phyloP scores from a whole-genome alignment of 2,888 invertebrate species.

The Leptothorax acervorum region DNA sequence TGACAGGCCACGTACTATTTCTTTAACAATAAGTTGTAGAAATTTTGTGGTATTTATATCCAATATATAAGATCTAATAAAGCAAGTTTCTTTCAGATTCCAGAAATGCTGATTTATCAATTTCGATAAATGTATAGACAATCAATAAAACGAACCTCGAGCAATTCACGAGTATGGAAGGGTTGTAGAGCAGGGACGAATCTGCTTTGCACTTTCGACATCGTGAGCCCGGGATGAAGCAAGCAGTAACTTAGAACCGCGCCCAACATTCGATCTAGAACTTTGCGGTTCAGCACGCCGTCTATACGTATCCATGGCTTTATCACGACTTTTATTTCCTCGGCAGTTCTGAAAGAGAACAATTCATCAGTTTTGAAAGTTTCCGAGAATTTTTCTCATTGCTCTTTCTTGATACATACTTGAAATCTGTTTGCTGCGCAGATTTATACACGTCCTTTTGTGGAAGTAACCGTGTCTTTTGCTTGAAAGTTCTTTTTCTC shows the following conservation, averaged over 20 bases:
- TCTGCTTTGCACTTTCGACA: conserved; percentile 87
- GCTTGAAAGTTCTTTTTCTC: conserved; percentile 74
- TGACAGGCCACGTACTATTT: not conserved
- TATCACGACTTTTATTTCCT: conserved; percentile 85
- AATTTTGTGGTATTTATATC: not conserved
- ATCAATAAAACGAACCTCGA: conserved; percentile 86
- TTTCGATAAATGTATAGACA: not conserved
- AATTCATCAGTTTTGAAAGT: not conserved
- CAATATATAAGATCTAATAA: conserved; percentile 19
- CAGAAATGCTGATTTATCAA: conserved; percentile 1
- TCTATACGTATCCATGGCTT: conserved; percentile 92
- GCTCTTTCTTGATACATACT: conserved; percentile 70
- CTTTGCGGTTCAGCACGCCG: conserved; percentile 89
- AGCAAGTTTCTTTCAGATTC: not conserved
- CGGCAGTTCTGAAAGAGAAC: conserved; percentile 78
- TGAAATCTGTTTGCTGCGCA: conserved; percentile 80
- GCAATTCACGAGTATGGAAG: conserved; percentile 88
- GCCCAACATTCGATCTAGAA: conserved; percentile 90
- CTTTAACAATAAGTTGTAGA: not conserved
- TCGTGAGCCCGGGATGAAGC: conserved; percentile 87
- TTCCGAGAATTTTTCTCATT: not conserved
- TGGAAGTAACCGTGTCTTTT: conserved; percentile 77
- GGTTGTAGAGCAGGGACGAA: conserved; percentile 90
- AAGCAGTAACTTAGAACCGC: conserved; percentile 89
- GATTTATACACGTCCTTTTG: conserved; percentile 80